These are phyloP conservation scores for Oscarella lobularis DNA, from an alignment of 37 sponge, comb jelly and placozoan species.

Conservation along the genomic window DNA sequence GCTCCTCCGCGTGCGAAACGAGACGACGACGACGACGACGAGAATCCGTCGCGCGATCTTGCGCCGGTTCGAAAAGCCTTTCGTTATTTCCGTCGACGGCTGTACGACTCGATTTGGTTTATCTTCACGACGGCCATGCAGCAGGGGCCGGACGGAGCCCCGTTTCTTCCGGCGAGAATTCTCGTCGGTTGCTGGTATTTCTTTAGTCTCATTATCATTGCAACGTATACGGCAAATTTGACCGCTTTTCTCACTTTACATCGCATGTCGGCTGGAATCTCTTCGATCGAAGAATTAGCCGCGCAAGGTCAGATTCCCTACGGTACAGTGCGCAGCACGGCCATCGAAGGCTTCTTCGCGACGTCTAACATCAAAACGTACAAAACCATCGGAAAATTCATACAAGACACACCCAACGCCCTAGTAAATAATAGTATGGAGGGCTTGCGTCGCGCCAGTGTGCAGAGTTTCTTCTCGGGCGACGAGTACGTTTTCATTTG, in stretches of 20 bases:
- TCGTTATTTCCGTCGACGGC: too few species aligned
- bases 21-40: not conserved
- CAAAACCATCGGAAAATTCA: not conserved
- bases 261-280: not conserved
- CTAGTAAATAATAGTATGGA: not conserved
- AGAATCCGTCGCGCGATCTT: not conserved
- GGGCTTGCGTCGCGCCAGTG: not conserved
- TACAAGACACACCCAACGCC: not conserved
- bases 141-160: not conserved
- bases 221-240: not conserved
- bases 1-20: too few species aligned
- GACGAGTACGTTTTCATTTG: slow-evolving; percentile 1
- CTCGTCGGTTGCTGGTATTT: not conserved
- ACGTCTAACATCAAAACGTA: not conserved
- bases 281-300: not conserved
- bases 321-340: not conserved
- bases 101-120: not conserved
- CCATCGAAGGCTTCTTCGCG: not conserved
- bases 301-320: not conserved
- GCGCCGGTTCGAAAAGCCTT: too few species aligned
- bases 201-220: not conserved
- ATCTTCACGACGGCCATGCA: not conserved
- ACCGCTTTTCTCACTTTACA: not conserved
- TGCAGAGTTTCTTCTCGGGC: not conserved
- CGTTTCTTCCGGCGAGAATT: not conserved